phyloP scores from a whole-genome alignment of 2,797 vertebrate genomes.

The Neosalanx taihuensis region DNA sequence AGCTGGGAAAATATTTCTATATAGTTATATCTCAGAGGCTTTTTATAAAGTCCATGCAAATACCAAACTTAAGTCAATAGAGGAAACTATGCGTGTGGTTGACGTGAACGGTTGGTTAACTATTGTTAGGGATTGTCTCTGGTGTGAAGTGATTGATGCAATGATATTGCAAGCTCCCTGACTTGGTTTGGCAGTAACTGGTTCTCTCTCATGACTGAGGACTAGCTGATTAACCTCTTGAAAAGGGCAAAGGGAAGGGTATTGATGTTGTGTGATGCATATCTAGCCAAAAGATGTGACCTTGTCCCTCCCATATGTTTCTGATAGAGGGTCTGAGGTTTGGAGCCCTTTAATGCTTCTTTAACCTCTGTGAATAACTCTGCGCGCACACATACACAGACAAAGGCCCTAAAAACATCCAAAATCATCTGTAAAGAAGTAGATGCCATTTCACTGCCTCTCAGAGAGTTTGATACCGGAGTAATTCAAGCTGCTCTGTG shows the following conservation, averaged over 20 bases:
- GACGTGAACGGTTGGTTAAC: constrained; percentile 50
- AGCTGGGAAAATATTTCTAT: constrained; percentile 13
- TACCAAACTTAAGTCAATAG: constrained; percentile 15
- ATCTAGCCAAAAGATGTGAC: not conserved
- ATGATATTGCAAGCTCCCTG: constrained; percentile 24
- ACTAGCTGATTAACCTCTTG: constrained; percentile 27
- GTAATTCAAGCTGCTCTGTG: constrained; percentile 3
- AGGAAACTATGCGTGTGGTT: constrained; percentile 35
- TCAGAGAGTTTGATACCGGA: not conserved
- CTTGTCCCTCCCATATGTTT: constrained; percentile 24
- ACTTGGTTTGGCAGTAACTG: constrained; percentile 39
- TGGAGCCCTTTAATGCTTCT: constrained; percentile 10
- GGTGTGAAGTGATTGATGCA: constrained; percentile 36
- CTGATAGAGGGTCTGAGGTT: constrained; percentile 29
- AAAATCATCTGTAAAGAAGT: not conserved
- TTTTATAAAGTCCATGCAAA: constrained; percentile 5
- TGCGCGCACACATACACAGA: not conserved
- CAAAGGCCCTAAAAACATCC: not conserved
- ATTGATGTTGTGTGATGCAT: not conserved
- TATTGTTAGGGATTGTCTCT: constrained; percentile 45
- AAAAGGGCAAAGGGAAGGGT: constrained; percentile 39
- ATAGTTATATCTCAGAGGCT: constrained; percentile 21
- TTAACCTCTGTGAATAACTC: constrained; percentile 11
- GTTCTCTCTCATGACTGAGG: constrained; percentile 34
- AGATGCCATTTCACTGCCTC: not conserved